Percentiles rank a stretch among this genome's conserved stretches.
These are phyloP conservation scores for Trileptium ribeirensis DNA, from an alignment of 2,888 invertebrate species.

Conservation along the genomic window DNA sequence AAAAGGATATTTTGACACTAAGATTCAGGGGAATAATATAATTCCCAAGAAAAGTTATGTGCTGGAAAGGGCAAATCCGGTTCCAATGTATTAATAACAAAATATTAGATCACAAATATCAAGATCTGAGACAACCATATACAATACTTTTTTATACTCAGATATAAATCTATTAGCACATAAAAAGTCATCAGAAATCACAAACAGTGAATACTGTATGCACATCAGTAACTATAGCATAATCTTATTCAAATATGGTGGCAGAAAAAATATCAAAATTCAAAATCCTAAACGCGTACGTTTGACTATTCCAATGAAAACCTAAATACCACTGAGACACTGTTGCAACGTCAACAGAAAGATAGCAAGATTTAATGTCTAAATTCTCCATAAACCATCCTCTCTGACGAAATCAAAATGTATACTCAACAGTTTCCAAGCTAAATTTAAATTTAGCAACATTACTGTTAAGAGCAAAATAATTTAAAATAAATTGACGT, in stretches of 20 bases:
- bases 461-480: not conserved
- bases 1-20: too few species aligned
- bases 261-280: not conserved
- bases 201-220: too few species aligned
- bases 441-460: conserved; percentile 10
- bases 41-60: too few species aligned
- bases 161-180: too few species aligned
- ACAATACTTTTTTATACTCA: too few species aligned
- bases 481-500: conserved; percentile 2
- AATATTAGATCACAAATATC: too few species aligned
- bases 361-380: not conserved
- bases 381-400: not conserved
- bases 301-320: not conserved
- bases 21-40: too few species aligned
- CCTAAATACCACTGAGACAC: not conserved
- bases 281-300: not conserved
- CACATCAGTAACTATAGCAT: too few species aligned
- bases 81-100: too few species aligned
- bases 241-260: not conserved
- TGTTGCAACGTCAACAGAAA: not conserved
- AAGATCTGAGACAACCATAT: too few species aligned
- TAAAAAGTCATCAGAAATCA: too few species aligned
- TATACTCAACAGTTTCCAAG: not conserved
- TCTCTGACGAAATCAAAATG: not conserved
- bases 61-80: too few species aligned